Base-by-base conservation (phyloP, 2,888 invertebrate species). In the Mythimna vitellina region DNA sequence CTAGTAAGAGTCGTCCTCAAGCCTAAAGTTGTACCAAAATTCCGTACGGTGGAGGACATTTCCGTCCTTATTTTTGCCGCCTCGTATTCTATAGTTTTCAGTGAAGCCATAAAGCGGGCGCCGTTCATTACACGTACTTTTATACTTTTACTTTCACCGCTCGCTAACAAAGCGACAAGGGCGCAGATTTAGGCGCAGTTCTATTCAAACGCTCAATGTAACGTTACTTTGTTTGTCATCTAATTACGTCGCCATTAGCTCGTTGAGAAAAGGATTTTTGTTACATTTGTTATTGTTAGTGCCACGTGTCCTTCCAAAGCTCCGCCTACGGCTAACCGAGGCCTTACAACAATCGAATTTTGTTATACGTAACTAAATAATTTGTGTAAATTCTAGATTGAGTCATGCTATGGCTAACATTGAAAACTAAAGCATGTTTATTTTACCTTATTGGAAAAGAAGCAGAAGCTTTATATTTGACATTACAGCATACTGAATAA, bases 61-160 rank as follows among this genome's bases (percentile, higher is more conserved):
- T 83, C 81, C 85, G 77, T 78, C 75, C 76, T 82, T 83, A 81
- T 86, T 83, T 80, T 71, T 81, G 61, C 57, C 60, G 25, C 57
- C 17, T 82, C 72, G 79, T 25, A 70, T 70, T 79, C 10, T 73
- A 46, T 62, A 73, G 77, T 87, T 88, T 88, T 88, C 81, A 84
- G 84, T 78, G 69, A 76, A 74, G 70, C 84, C 86, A 88, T 89
- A 91, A 89, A 89, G 83, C 69, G 73, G 85, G 87, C 88, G 88
- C 85, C 88, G 88, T 87, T 80, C 56, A 73, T 72, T 69, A 74
- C 70, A 70, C 72, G 65, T 46, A 46, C 46, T 46, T 46, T 46
- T 46, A 46, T 75, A 92, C 92, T 93, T 92, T 94, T 92, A 93
- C 95, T 95, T 94, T 95, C 93, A 88, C 92, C 82, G 82, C 62